Conservation (phyloP, 2,113 vertebrate genomes). For the Colistium nudipinnis region DNA sequence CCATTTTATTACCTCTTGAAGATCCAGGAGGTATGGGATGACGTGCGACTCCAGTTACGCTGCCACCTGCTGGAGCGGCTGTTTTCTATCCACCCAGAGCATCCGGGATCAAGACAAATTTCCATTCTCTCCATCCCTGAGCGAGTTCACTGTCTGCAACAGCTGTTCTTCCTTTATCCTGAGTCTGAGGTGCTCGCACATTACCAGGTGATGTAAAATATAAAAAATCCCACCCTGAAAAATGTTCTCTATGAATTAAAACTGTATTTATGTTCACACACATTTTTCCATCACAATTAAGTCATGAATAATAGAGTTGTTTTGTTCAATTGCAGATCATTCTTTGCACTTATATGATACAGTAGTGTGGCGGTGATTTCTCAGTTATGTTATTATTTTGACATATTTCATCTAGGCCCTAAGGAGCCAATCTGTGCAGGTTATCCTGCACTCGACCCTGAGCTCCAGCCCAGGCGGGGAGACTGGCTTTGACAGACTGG, state of each 20-base stretch:
- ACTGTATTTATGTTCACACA: background rate
- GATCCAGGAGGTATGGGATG: conserved; percentile 89
- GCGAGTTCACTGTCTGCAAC: conserved; percentile 84
- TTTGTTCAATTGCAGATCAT: background rate
- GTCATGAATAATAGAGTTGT: background rate
- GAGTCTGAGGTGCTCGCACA: conserved; percentile 87
- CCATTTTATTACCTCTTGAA: conserved; percentile 31
- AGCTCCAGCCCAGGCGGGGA: conserved; percentile 78
- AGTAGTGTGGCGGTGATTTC: background rate
- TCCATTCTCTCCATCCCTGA: conserved; percentile 66
- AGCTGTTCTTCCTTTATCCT: conserved; percentile 90
- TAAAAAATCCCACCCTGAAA: background rate
- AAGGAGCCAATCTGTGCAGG: conserved; percentile 81
- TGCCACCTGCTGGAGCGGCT: conserved; percentile 86
- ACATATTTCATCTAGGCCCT: conserved; percentile 81
- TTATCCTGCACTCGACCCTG: conserved; percentile 80
- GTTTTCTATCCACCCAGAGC: conserved; percentile 39
- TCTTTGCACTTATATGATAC: background rate
- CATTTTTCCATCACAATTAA: background rate
- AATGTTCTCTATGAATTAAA: background rate
- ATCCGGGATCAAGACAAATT: background rate
- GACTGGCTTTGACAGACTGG: conserved; percentile 85
- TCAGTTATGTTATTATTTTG: background rate
- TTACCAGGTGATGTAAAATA: conserved; percentile 79
- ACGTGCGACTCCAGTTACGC: conserved; percentile 87